A percentile compares a stretch with the other conserved stretches of the same genome.
Conservation (phyloP, 2,797 vertebrate genomes). For the Anniella stebbinsi region DNA sequence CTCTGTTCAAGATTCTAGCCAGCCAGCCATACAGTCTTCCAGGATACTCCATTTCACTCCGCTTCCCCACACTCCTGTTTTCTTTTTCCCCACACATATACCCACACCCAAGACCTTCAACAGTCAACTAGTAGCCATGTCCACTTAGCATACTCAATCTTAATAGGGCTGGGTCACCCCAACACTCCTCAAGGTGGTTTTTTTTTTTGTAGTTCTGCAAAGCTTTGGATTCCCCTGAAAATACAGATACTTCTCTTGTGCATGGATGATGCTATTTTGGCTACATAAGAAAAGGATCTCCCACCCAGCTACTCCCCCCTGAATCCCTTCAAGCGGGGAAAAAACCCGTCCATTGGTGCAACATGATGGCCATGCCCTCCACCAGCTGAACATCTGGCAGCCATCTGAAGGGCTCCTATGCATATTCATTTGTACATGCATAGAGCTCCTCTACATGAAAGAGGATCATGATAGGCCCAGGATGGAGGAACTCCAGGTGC, state of each 20-base stretch:
- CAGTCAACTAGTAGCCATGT: not conserved
- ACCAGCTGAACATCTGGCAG: not conserved
- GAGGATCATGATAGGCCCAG: not conserved
- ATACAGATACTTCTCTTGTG: not conserved
- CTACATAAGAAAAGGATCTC: not conserved
- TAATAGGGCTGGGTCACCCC: not conserved
- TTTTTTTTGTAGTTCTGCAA: no score
- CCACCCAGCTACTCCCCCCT: no score
- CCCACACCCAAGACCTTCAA: not conserved
- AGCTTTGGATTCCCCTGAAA: not conserved
- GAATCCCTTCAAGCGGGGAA: no score
- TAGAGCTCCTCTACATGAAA: not conserved
- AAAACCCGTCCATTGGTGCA: not conserved
- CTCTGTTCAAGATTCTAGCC: not conserved
- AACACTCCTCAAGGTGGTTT: no score
- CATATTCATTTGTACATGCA: not conserved
- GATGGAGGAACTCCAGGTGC: not conserved
- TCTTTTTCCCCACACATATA: no score
- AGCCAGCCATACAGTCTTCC: not conserved
- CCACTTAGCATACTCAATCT: not conserved
- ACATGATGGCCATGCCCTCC: not conserved
- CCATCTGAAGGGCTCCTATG: not conserved
- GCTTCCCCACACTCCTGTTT: not conserved
- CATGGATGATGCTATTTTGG: not conserved
- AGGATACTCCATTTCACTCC: not conserved